phyloP scores from a whole-genome alignment of 2,888 invertebrate species.

The Mamestra brassicae region DNA sequence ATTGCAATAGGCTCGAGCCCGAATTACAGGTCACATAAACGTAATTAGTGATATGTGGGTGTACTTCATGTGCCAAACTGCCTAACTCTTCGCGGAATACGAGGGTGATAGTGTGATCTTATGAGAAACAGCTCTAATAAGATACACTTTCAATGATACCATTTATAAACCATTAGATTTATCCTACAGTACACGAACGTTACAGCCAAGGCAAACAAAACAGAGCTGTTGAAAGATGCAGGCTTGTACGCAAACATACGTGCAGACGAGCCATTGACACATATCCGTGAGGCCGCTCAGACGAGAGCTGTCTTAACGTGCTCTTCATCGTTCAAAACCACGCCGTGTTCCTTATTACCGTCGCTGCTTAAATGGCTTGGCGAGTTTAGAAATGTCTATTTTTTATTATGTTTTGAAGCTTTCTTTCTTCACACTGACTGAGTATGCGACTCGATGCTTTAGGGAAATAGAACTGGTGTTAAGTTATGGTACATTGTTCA shows the following conservation, averaged over 20 bases:
- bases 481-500: too few relatives aligned
- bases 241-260: background rate
- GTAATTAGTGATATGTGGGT: too few relatives aligned
- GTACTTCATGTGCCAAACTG: too few relatives aligned
- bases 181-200: background rate
- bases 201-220: background rate
- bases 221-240: background rate
- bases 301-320: conserved; percentile 15
- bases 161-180: background rate
- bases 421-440: too few relatives aligned
- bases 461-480: too few relatives aligned
- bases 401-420: background rate
- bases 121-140: background rate
- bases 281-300: conserved; percentile 3
- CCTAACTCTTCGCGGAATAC: too few relatives aligned
- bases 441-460: too few relatives aligned
- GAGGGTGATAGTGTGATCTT: background rate
- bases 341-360: background rate
- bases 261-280: conserved; percentile 27
- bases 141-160: background rate
- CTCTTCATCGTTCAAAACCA: background rate
- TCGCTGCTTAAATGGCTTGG: background rate
- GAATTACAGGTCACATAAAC: too few relatives aligned
- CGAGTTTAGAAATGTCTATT: background rate
- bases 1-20: too few relatives aligned